Evolutionary conservation across 1,140 invertebrate species (phyloP), one percentile per base, ranked within the genome.

Genomic region (Atta texana): DNA sequence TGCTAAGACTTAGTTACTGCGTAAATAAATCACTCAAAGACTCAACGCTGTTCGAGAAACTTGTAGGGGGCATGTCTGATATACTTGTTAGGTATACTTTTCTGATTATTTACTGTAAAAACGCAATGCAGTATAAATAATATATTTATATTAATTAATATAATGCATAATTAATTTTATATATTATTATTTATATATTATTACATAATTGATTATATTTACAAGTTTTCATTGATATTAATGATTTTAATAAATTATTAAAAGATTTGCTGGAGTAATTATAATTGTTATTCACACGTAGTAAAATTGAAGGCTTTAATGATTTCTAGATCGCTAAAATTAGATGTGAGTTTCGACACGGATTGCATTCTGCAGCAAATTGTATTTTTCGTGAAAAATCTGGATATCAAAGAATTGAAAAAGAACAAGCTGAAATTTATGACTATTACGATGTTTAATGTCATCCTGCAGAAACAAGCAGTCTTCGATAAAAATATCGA

Each of bases 1-100:
- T 92, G n/a, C 24, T 90, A 34, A 82, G 78, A n/a, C 31, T 91
- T 5, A 68, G 81, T 63, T 80, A 90, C 44, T 90, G 61, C 31
- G 24, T 86, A 6, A 10, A 31, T 5, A 91, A 72, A n/a, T 85
- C 90, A 18, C 31, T 51, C 21, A 81, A 85, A 24, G 57, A 81
- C 18, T 85, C 53, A 1, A n/a, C 3, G 6, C 0, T 82, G 1
- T 31, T 88, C 7, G 81, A 90, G 6, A 71, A 77, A 21, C 44
- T 90, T 8, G 3, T 90, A 16, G 24, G 44, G 0, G 16, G 10
- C 0, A 16, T 86, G 12, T 28, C 59, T 24, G 28, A 85, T 1
- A 72, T 90, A 76, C 28, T 90, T 21, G 7, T 64, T 12, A 90
- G 81, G 89, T 90, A 63, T 66, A 18, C 12, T 21, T 39, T 49